A percentile compares a stretch with the other conserved stretches of the same genome.
phyloP scores from a whole-genome alignment of 1,140 invertebrate species.

The Diorhabda sublineata region DNA sequence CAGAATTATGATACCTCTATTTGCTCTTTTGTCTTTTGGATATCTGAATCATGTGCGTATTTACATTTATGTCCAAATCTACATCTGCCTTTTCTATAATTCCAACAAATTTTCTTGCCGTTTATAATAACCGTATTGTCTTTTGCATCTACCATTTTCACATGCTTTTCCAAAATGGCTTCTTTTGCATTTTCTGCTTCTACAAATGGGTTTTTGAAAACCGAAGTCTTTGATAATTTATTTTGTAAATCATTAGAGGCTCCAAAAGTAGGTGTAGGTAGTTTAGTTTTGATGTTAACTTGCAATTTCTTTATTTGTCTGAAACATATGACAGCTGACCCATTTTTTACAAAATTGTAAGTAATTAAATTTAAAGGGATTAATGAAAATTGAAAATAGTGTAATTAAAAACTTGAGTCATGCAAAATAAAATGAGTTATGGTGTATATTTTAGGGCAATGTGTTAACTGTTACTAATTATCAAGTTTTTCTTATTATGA shows the following conservation, averaged over 20 bases:
- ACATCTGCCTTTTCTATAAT: constrained; percentile 85
- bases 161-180: constrained; percentile 86
- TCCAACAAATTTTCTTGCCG: constrained; percentile 89
- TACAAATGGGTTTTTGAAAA: constrained; percentile 87
- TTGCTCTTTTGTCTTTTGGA: constrained; percentile 58
- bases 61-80: constrained; percentile 89
- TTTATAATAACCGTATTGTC: constrained; percentile 73
- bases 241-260: constrained; percentile 38
- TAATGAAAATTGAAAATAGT: too few relatives aligned
- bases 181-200: constrained; percentile 83
- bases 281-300: constrained; percentile 28
- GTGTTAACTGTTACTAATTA: too few relatives aligned
- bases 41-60: constrained; percentile 86
- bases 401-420: too few relatives aligned
- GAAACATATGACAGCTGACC: constrained; percentile 43
- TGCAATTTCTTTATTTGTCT: constrained; percentile 28
- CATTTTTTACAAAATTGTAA: constrained; percentile 33
- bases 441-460: too few relatives aligned
- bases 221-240: constrained; percentile 55
- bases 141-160: constrained; percentile 81
- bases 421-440: too few relatives aligned
- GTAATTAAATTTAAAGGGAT: too few relatives aligned
- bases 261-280: constrained; percentile 54
- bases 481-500: too few relatives aligned
- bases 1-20: constrained; percentile 45